Base-by-base conservation (phyloP, 2,797 vertebrate species). In the Molossus alvarezi region DNA sequence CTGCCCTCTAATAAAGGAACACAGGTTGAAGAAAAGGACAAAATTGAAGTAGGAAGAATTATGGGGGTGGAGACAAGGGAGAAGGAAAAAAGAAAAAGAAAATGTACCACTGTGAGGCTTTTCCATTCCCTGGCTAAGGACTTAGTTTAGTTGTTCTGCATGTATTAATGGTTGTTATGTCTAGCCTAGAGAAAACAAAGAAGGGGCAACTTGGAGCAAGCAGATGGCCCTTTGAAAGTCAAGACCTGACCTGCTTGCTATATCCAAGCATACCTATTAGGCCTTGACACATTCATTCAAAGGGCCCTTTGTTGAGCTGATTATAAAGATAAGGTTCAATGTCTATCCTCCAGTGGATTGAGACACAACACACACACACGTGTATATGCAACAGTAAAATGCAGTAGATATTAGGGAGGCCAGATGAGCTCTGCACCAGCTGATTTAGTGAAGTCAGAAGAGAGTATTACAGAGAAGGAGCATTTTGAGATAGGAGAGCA, bases 1-100 rank as follows among this genome's bases (percentile, higher is more conserved):
- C 58, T 77, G 0, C 88, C n/a, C 83, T 94, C 82, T 55, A 86
- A 82, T 93, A 93, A 87, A 93, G n/a, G 55, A 95, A 65, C 23
- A 67, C 23, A 60, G 41, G 45, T 55, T 64, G 6, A 77, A 88
- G 55, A 91, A 80, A 91, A 91, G 64, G 37, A 41, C n/a, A 91
- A 1, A 91, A 75, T 17, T 91, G 27, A 93, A 85, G 55, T 94
- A 91, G n/a, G 62, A 95, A 65, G 37, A 91, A 81, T 21, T 83
- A 37, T 51, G 33, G 51, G 37, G 75, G 48, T 67, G 9, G 80
- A 75, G 72, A 37, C 18, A 77, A 77, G 48, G 17, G 33, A 92
- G 80, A 64, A 89, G 51, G 71, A 88, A 87, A 86, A 90, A 48
- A 33, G 33, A 48, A 60, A 69, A 91, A 90, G 58, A 83, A 91